Base-by-base conservation (phyloP, 2,113 vertebrate genomes). In the Nothobranchius furzeri region DNA sequence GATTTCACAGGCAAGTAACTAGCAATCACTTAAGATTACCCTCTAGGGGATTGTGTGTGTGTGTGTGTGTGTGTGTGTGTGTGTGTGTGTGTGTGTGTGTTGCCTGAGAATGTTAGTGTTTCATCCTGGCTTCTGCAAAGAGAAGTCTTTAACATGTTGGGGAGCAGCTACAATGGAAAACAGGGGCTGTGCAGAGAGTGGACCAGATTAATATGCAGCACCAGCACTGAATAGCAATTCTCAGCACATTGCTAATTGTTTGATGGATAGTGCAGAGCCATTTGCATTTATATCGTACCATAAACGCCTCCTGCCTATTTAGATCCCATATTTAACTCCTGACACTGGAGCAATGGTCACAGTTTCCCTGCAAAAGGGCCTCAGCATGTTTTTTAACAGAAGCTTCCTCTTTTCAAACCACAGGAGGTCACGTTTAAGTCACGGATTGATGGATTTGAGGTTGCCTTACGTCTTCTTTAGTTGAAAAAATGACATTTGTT, bases 211-310 rank as follows among this genome's bases (percentile, higher is more conserved):
- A 75, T 87, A 75, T 72, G 69, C 79, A 54, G 70, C 79, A 51
- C 60, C 68, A 35, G 62, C 60, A 35, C 72, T 84, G 87, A 90
- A 91, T 85, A 81, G 82, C 82, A 82, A 79, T 85, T 81, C 83
- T 91, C 88, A 88, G 76, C 78, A 78, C 73, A 74, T 67, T 67
- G 77, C 89, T 90, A 89, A 91, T 91, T 91, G 88, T 86, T 87
- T 87, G 88, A 88, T 88, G 88, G 88, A 92, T 89, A 88, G 83
- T 73, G 70, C 56, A 25, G 65, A 82, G 37, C 49, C 37, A 88
- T 91, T 93, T 88, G 89, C 87, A 91, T 91, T 88, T 88, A 85
- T 89, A 91, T 90, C 85, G 78, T 75, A 75, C 64, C 76, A 79
- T 71, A 71, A 43, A 76, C 61, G 15, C 75, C 83, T 79, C 85